Evolutionary conservation across 2,797 vertebrate species (phyloP), one percentile per base, ranked within the genome.

Genomic region (Pseudochirops corinnae): DNA sequence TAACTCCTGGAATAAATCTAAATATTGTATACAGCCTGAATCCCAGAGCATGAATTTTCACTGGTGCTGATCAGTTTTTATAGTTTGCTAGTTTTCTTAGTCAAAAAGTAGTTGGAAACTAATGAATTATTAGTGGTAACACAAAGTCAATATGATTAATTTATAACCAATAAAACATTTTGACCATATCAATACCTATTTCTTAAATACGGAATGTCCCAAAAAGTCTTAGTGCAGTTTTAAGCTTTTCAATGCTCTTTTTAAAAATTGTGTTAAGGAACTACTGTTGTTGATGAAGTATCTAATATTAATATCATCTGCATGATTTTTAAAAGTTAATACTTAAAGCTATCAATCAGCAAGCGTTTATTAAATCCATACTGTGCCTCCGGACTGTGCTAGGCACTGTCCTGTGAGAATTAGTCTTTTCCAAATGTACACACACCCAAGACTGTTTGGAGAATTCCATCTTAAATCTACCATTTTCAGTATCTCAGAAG

Each of bases 401-500:
- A 9, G 39, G 7, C 7, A 87, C 74, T 26, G 39, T 26, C 39
- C 10, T 50, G 4, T 46, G 9, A 87, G 39, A 87, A 46, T 82
- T 21, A 87, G 3, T 26, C 74, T 24, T 50, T 50, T 87, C 26
- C 74, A 87, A 24, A 26, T 1, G 62, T 67, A 9, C 52, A 93
- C 94, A 46, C 9, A 56, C 95, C 96, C 93, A 91, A 92, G 92
- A 46, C 1, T 33, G 96, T 56, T 96, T 94, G 67, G 31, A 90
- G 50, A 96, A 82, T 46, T 82, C 18, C 67, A 50, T 87, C 74
- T 50, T 26, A 94, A 93, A 92, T 95, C 90, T 62, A 50, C 82
- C 94, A 91, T 74, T 95, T 82, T 95, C 93, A 62, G 92, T 93
- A 94, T 92, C 55, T 96, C 93, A 95, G 53, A 95, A 96, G 93